Conservation (phyloP, 2,113 vertebrate species). For the mouse (Mus musculus) region DNA sequence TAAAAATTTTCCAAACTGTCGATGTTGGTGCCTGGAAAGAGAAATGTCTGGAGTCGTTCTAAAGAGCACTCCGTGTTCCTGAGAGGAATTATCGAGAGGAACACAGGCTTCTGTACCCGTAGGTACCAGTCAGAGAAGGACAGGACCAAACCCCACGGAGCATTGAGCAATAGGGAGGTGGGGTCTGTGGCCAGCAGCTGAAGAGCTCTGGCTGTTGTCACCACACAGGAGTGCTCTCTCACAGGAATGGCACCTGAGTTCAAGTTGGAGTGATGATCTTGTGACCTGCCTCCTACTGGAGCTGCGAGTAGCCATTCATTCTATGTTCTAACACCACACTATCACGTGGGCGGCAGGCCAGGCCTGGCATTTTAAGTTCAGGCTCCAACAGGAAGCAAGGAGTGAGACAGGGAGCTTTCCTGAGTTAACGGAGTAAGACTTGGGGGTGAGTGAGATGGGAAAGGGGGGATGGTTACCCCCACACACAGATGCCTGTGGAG, state of each 20-base stretch:
- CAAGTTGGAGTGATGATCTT: not conserved
- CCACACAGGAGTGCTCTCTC: accelerated
- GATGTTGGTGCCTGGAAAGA: not conserved
- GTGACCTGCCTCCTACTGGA: not conserved
- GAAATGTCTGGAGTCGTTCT: not conserved
- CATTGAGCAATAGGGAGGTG: accelerated
- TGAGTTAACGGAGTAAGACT: not conserved
- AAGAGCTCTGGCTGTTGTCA: not conserved
- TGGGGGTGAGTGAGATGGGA: not conserved
- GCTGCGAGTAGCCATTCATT: accelerated
- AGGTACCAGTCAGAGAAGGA: not conserved
- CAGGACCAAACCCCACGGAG: accelerated
- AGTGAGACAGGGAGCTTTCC: not conserved
- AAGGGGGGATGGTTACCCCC: not conserved
- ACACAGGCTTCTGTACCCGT: accelerated
- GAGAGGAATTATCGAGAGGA: not conserved
- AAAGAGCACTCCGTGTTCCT: not conserved
- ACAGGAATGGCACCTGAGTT: not conserved
- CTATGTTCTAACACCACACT: not conserved
- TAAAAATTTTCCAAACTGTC: not conserved
- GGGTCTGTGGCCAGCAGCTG: accelerated
- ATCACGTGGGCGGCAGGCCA: not conserved
- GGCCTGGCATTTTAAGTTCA: not conserved
- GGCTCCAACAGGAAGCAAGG: not conserved
- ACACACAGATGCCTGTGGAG: not conserved